Conservation (phyloP, 2,888 invertebrate species). For the Agrenia bidenticulata region DNA sequence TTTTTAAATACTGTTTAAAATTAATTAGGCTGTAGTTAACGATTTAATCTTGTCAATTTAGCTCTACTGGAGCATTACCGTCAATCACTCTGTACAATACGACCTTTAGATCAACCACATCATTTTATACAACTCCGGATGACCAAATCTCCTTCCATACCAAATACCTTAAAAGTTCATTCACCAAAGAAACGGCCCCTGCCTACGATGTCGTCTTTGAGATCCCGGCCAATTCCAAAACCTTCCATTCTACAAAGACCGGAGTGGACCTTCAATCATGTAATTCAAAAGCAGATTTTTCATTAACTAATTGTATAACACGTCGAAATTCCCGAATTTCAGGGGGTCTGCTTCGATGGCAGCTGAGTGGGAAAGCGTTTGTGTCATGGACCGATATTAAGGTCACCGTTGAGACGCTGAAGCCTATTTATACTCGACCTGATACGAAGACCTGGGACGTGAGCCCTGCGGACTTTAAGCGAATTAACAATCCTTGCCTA, state of each 20-base stretch:
- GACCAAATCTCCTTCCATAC: constrained; percentile 8
- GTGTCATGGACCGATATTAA: constrained; percentile 20
- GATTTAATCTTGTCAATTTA: constrained; percentile 1
- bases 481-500: constrained; percentile 31
- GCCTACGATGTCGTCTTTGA: constrained; percentile 27
- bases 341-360: constrained; percentile 32
- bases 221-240: constrained; percentile 18
- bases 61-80: constrained; percentile 27
- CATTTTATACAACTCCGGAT: background rate
- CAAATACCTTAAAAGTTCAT: background rate
- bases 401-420: background rate
- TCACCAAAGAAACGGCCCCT: constrained; percentile 17
- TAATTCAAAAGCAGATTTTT: too few relatives aligned
- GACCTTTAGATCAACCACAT: constrained; percentile 7
- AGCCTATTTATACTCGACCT: background rate
- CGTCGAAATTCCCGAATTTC: too few relatives aligned
- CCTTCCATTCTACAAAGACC: constrained; percentile 12
- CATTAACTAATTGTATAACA: too few relatives aligned
- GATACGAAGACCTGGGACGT: background rate
- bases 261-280: constrained; percentile 28
- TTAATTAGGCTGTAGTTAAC: background rate
- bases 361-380: constrained; percentile 8
- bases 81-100: constrained; percentile 21
- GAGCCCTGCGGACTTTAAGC: background rate
- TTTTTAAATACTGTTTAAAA: background rate